Base-by-base conservation (phyloP, 2,888 invertebrate species). In the Lasioglossum oenotherae region DNA sequence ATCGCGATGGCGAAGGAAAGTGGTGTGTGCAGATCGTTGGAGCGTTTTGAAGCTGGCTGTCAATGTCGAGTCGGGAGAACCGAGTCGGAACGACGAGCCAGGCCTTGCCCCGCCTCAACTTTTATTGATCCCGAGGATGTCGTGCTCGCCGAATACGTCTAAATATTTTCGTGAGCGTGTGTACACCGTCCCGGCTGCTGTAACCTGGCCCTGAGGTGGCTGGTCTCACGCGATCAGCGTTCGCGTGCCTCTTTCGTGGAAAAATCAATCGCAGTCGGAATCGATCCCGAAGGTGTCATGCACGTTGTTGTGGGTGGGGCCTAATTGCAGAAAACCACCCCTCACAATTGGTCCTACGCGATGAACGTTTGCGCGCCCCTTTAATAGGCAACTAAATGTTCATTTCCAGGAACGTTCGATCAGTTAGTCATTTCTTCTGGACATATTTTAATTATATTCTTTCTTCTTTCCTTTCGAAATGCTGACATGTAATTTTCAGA, bases 121-220 rank as follows among this genome's bases (percentile, higher is more conserved):
- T 90, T 91, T 91, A 91, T 91, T 85, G 91, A 91, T 91, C 88
- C 87, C 71, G 69, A 81, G 83, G 82, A 88, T 81, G 87, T 86
- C 77, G 85, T 84, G 85, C 82, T 31, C 87, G 88, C 86, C 80
- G 80, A 85, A 80, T 87, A 85, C 83, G 84, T 80, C 76, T 87
- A 85, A 89, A 90, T 86, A 79, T 84, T 89, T 90, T 86, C 89
- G 88, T 69, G 72, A 60, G 19, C 79, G 71, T 78, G 74, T 67
- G 71, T 80, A 74, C 77, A 46, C 57, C 76, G 78, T 74, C 64
- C 49, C 71, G 77, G 77, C 77, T 44, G 75, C 14, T 73, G 19
- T 31, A 6, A 35, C 27, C 46, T 19, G 19, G 38, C 49, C 60
- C 74, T 31, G 64, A 74, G 74, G 23, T 27, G 35, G 38, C 64